These are phyloP conservation scores for Acanthiza pusilla DNA, from an alignment of 2,797 vertebrate species.

Conservation along the genomic window DNA sequence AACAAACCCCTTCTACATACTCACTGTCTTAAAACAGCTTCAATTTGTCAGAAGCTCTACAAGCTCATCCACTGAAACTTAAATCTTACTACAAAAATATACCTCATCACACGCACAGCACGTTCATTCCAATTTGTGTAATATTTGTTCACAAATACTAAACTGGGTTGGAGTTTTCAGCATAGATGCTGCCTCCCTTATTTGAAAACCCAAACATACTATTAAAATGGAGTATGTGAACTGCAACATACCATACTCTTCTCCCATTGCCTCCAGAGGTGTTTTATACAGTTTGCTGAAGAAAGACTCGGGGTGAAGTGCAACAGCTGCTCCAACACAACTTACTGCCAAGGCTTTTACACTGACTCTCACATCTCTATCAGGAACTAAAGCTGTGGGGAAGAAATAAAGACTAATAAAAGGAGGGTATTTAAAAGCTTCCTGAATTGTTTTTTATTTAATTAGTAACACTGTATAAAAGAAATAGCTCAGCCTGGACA, in stretches of 20 bases:
- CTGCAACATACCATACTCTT: conserved; percentile 74
- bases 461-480: not conserved
- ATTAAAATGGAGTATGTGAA: not conserved
- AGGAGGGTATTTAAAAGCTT: not conserved
- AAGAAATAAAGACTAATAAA: not conserved
- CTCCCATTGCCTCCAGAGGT: conserved; percentile 78
- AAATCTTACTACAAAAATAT: not conserved
- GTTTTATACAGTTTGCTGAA: conserved; percentile 89
- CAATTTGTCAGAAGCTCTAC: not conserved
- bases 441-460: not conserved
- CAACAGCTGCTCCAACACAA: conserved; percentile 89
- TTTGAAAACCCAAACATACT: not conserved
- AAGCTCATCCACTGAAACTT: not conserved
- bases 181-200: not conserved
- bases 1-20: not conserved
- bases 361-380: conserved; percentile 93
- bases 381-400: conserved; percentile 84
- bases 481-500: not conserved
- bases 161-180: not conserved
- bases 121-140: not conserved
- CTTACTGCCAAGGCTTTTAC: conserved; percentile 96
- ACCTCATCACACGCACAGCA: rapidly evolving
- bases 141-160: not conserved
- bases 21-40: not conserved
- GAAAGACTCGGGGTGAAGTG: conserved; percentile 91